Evolutionary conservation across 2,797 vertebrate genomes (phyloP), one percentile per base, ranked within the genome.

Genomic region (Petrocephalus schoutedeni): DNA sequence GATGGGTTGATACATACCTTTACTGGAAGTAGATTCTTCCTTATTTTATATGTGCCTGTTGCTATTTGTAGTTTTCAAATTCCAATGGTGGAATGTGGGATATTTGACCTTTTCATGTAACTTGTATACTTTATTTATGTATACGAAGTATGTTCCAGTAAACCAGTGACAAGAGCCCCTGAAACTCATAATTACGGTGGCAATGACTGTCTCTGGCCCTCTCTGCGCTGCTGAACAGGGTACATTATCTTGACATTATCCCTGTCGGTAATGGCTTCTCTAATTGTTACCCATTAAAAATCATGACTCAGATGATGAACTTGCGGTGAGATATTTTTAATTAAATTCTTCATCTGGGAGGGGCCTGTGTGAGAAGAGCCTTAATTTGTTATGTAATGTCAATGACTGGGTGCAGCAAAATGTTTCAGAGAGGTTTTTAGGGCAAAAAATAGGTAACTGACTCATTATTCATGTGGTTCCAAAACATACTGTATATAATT

Each of bases 271-370:
- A 45, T 28, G 80, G 80, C 5, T n/a, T 77, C 49, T 84, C 80
- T 84, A 54, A 51, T 54, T 54, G 45, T 54, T 84, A 49, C 77
- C 41, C 36, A 77, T 77, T 77, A n/a, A 45, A 16, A 45, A 41
- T n/a, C 71, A 9, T 77, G 71, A 77, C 71, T 77, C 71, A 77
- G 71, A 9, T 54, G 80, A 54, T 84, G 80, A 54, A 54, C 80
- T 84, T 5, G 80, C 3, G n/a, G 80, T n/a, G n/a, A 84, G 9
- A 51, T 9, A 45, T 84, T 84, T 54, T 53, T 54, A 84, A 54
- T 84, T 54, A 84, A 28, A 84, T 77, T 77, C 71, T 85, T 85
- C 21, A 7, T 54, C 82, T 19, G 82, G 53, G 82, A 56, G 56
- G 82, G 82, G 82, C 23, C 10, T 16, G 5, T 28, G 51, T 2